These are phyloP conservation scores for Synanthedon tipuliformis DNA, from an alignment of 2,888 invertebrate genomes.

Conservation along the genomic window DNA sequence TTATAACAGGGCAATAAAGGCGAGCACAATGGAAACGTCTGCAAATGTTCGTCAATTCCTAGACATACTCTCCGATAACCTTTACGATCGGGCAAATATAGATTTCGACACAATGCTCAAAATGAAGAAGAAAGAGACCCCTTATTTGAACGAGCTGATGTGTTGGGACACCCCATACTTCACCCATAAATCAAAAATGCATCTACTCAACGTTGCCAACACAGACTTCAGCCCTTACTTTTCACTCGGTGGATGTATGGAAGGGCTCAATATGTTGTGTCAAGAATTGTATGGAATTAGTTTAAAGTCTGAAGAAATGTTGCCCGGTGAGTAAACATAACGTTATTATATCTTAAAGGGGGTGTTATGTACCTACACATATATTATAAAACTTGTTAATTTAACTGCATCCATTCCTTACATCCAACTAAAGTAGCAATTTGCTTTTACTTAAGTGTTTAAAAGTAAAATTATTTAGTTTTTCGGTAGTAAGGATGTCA, in stretches of 20 bases:
- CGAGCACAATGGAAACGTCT: conserved; percentile 87
- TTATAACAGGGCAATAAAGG: conserved; percentile 78
- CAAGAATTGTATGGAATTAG: conserved; percentile 85
- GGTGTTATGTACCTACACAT: too few relatives aligned
- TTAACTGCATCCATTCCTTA: too few relatives aligned
- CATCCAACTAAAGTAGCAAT: too few relatives aligned
- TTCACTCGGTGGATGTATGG: conserved; percentile 95
- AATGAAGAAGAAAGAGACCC: conserved; percentile 73
- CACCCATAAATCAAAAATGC: conserved; percentile 78
- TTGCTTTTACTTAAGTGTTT: too few relatives aligned
- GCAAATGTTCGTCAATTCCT: conserved; percentile 84
- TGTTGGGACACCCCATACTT: conserved; percentile 93
- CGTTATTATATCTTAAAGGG: not conserved
- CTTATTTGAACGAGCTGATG: conserved; percentile 47
- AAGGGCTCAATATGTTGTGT: conserved; percentile 92
- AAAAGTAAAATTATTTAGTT: too few relatives aligned
- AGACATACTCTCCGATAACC: conserved; percentile 76
- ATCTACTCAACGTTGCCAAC: conserved; percentile 76
- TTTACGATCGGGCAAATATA: conserved; percentile 75
- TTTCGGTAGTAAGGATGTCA: too few relatives aligned
- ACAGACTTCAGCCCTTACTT: conserved; percentile 87
- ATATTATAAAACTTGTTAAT: too few relatives aligned
- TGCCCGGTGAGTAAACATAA: conserved; percentile 59
- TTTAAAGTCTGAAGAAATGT: conserved; percentile 77
- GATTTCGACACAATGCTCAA: conserved; percentile 82